These are phyloP conservation scores for Cybosia mesomella DNA, from an alignment of 2,888 invertebrate genomes.

Conservation along the genomic window DNA sequence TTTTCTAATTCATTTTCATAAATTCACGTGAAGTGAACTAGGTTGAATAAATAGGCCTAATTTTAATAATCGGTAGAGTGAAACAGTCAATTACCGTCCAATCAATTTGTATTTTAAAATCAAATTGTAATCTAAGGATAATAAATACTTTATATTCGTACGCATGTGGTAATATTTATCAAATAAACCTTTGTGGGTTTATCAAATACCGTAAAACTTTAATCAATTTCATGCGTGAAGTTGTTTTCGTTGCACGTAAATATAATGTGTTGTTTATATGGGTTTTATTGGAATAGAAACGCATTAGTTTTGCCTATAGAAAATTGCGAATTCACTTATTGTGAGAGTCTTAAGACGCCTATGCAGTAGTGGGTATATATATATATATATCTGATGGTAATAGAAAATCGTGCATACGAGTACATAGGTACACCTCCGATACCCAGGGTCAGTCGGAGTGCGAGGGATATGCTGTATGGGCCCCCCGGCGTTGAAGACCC, in stretches of 20 bases:
- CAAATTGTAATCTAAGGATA: not conserved
- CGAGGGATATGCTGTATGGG: too few species aligned
- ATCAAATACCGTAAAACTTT: not conserved
- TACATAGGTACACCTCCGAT: too few species aligned
- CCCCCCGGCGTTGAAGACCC: too few species aligned
- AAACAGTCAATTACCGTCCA: not conserved
- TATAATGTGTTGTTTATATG: constrained; percentile 12
- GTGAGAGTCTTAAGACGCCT: not conserved
- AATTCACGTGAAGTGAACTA: too few species aligned
- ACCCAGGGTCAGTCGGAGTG: too few species aligned
- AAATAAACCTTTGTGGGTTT: not conserved
- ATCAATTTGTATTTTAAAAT: not conserved
- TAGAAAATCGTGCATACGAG: too few species aligned
- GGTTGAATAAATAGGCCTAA: too few species aligned
- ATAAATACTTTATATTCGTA: not conserved
- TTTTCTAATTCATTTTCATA: too few species aligned
- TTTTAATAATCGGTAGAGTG: not conserved
- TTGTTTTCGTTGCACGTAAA: constrained; percentile 7
- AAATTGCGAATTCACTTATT: not conserved
- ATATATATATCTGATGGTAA: not conserved
- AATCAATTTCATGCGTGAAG: constrained; percentile 14
- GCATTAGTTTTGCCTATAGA: not conserved
- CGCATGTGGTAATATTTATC: not conserved
- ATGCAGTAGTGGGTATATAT: too few species aligned
- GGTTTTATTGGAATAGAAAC: constrained; percentile 10